Percentiles rank a stretch among this genome's conserved stretches.
phyloP scores from a whole-genome alignment of 2,888 invertebrate species.

The Sminthurinus aureus region DNA sequence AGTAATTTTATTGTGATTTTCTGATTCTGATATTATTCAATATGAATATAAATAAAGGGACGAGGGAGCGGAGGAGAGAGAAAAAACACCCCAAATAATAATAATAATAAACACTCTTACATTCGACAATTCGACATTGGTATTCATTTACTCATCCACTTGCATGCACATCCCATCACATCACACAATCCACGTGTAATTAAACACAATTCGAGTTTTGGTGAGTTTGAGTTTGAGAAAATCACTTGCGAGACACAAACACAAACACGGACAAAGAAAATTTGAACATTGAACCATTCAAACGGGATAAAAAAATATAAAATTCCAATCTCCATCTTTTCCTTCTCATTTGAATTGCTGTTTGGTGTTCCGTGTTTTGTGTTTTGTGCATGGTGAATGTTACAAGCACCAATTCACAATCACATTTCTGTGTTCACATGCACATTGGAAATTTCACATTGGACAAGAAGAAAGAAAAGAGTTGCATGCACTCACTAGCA shows the following conservation, averaged over 20 bases:
- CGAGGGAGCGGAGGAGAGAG: neutral
- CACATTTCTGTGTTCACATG: neutral
- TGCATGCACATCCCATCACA: slow-evolving; percentile 6
- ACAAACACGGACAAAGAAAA: neutral
- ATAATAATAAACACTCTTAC: slow-evolving; percentile 1
- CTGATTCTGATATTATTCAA: neutral
- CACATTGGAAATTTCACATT: slow-evolving; percentile 4
- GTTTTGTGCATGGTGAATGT: too few relatives aligned
- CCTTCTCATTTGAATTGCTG: neutral
- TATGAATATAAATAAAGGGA: neutral
- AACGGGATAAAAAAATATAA: neutral
- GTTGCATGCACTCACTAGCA: slow-evolving; percentile 1
- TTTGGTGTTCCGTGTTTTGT: too few relatives aligned
- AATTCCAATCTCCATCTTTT: slow-evolving; percentile 11
- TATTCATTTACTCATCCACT: slow-evolving; percentile 7
- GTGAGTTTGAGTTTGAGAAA: neutral
- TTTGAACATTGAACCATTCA: neutral
- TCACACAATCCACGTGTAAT: slow-evolving; percentile 31
- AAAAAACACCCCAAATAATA: neutral
- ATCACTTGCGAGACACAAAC: neutral
- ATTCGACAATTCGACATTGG: neutral
- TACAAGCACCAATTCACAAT: neutral
- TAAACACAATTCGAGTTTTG: slow-evolving; percentile 25
- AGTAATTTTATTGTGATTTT: neutral
- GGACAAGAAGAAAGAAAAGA: neutral